phyloP scores from a whole-genome alignment of 2,797 vertebrate genomes.

The Propithecus deckenii region DNA sequence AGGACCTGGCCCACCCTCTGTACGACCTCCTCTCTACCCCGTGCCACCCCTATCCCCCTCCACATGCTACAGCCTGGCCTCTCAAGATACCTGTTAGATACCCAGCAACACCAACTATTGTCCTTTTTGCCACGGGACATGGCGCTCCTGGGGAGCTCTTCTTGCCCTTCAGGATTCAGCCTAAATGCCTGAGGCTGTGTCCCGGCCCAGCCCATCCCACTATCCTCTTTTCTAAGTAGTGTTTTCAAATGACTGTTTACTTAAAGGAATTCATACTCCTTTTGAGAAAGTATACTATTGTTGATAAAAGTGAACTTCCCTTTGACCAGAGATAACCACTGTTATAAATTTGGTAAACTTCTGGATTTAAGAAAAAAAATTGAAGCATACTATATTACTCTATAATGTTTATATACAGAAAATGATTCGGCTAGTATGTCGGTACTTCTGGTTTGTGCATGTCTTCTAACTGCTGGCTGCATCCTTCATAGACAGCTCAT shows the following conservation, averaged over 20 bases:
- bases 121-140: background rate
- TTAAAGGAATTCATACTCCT: background rate
- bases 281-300: background rate
- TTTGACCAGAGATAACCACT: background rate
- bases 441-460: background rate
- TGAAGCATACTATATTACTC: background rate
- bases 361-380: background rate
- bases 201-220: background rate
- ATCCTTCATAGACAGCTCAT: too few species aligned
- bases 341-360: background rate
- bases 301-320: background rate
- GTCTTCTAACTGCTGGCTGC: background rate
- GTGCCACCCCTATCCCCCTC: background rate
- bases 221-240: background rate
- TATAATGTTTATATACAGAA: background rate
- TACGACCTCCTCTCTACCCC: background rate
- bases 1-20: background rate
- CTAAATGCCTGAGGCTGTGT: background rate
- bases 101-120: background rate
- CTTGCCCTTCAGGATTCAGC: background rate
- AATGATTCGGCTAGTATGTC: background rate
- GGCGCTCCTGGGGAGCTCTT: background rate
- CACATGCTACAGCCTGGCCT: background rate
- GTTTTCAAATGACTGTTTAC: background rate
- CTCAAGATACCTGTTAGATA: background rate